These are phyloP conservation scores for Aphis craccivora DNA, from an alignment of 1,140 invertebrate species.

Conservation along the genomic window DNA sequence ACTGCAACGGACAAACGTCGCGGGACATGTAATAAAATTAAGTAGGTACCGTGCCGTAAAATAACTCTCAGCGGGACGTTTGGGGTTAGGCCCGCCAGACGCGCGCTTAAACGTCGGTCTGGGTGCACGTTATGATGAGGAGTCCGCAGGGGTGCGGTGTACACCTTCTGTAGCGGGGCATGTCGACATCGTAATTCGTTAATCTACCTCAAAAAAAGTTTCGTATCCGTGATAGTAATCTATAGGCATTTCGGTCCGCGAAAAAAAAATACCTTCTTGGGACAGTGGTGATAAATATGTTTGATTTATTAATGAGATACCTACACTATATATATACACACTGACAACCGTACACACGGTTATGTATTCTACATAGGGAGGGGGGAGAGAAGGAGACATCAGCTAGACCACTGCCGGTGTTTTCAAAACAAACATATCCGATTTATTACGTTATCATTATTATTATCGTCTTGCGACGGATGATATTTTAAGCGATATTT, in stretches of 20 bases:
- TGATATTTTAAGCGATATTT: not conserved
- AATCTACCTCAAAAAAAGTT: conserved; percentile 45
- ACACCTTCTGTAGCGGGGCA: not conserved
- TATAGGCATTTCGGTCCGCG: not conserved
- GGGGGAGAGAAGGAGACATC: not conserved
- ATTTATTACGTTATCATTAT: not conserved
- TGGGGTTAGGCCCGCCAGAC: conserved; percentile 17
- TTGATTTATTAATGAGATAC: conserved; percentile 36
- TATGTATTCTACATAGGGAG: not conserved
- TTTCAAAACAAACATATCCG: conserved; percentile 9
- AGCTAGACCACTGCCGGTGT: not conserved
- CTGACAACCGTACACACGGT: not conserved
- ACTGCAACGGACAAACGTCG: conserved; percentile 14
- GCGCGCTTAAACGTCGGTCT: not conserved
- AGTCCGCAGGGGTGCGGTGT: not conserved
- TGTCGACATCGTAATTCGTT: conserved; percentile 42
- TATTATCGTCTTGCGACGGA: too few species aligned
- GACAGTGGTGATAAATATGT: conserved; percentile 37
- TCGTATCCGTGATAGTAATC: conserved; percentile 9
- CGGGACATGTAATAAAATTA: conserved; percentile 48
- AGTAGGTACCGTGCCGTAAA: conserved; percentile 40
- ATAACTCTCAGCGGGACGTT: conserved; percentile 44
- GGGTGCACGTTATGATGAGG: not conserved
- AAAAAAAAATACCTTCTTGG: conserved; percentile 30
- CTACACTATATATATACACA: not conserved